Conservation (phyloP, 2,888 invertebrate genomes). For the Diadegma fenestrale region DNA sequence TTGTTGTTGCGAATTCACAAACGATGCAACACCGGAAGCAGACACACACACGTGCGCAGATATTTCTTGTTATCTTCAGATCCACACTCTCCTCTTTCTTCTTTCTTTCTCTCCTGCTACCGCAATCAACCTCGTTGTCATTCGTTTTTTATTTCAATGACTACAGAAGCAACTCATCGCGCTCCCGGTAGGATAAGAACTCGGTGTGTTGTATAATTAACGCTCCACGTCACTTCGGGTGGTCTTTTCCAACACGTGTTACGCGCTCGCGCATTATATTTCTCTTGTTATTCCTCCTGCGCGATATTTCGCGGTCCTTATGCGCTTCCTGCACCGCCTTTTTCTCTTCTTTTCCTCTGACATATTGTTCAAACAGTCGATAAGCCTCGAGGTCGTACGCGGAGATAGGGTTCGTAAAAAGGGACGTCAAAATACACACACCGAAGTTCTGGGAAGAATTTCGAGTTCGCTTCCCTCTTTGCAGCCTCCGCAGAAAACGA, state of each 20-base stretch:
- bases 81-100: constrained; percentile 26
- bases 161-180: constrained; percentile 25
- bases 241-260: constrained; percentile 55
- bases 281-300: constrained; percentile 65
- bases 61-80: constrained; percentile 32
- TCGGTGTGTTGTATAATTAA: constrained; percentile 21
- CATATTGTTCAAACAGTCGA: constrained; percentile 66
- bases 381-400: not conserved
- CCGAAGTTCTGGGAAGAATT: not conserved
- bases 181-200: constrained; percentile 8
- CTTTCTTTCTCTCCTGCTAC: constrained; percentile 9
- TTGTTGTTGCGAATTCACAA: constrained; percentile 57
- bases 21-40: constrained; percentile 61
- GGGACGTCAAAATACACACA: constrained; percentile 1
- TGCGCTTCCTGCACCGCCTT: constrained; percentile 63
- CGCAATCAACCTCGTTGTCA: constrained; percentile 48
- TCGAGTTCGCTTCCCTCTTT: not conserved
- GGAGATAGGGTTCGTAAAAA: constrained; percentile 21
- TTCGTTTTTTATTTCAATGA: constrained; percentile 22
- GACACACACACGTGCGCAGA: constrained; percentile 17
- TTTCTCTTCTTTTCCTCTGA: constrained; percentile 21
- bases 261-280: constrained; percentile 36
- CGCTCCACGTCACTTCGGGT: constrained; percentile 39
- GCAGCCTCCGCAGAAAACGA: not conserved
- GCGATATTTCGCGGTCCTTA: constrained; percentile 62